phyloP scores from a whole-genome alignment of 2,797 vertebrate genomes.

The Garrulus glandarius region DNA sequence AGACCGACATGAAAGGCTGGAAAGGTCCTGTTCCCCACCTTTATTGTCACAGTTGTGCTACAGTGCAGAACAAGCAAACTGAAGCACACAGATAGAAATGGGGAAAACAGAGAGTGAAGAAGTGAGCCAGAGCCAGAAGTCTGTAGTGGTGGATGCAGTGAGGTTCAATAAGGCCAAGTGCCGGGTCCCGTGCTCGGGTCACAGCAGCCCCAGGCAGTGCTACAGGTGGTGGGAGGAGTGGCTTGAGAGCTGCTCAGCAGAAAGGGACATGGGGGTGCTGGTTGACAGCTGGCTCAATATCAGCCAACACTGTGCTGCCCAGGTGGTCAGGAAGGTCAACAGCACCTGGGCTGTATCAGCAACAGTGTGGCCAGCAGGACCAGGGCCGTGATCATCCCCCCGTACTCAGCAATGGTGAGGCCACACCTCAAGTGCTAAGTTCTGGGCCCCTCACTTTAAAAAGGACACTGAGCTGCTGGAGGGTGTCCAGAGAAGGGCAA shows the following conservation, averaged over 20 bases:
- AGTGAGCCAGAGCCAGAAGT: background rate
- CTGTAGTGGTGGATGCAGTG: background rate
- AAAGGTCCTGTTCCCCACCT: background rate
- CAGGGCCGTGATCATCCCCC: fast-evolving
- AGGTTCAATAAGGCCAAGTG: background rate
- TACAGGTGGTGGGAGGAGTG: background rate
- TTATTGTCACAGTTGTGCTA: background rate
- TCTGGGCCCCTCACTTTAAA: background rate
- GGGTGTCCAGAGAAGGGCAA: background rate
- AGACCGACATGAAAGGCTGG: background rate
- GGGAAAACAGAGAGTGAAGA: background rate
- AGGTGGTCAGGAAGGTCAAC: background rate
- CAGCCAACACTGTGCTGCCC: background rate
- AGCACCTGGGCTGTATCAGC: background rate
- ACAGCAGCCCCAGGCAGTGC: background rate
- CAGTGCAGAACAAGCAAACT: background rate
- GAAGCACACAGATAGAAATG: background rate
- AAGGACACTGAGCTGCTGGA: background rate
- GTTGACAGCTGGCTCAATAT: background rate
- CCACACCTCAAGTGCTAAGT: background rate
- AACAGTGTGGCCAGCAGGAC: background rate
- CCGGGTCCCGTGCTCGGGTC: background rate
- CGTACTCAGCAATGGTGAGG: background rate
- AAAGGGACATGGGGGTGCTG: background rate
- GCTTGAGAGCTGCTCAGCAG: background rate